Percentiles rank a stretch among this genome's conserved stretches.
Evolutionary conservation across 2,113 vertebrate species (phyloP).

Genomic region (Equus przewalskii): DNA sequence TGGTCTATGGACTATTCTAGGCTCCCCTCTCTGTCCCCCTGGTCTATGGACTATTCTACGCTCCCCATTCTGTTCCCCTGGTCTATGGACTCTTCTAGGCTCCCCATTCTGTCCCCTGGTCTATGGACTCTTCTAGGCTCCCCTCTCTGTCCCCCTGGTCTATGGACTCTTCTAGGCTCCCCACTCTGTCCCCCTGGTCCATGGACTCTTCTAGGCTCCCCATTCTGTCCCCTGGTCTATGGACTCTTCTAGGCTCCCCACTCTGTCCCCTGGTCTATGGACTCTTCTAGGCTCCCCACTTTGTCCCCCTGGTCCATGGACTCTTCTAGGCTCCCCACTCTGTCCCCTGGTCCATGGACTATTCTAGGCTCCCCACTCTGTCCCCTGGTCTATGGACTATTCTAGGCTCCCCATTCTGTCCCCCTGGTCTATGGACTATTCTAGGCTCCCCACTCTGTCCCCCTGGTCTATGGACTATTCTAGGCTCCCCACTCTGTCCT

Average conservation of each 20-base stretch:
- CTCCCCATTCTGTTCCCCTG: not conserved
- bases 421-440: not conserved
- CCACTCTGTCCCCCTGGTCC: not conserved
- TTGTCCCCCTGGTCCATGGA: not conserved
- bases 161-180: not conserved
- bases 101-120: not conserved
- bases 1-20: not conserved
- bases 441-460: not conserved
- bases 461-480: not conserved
- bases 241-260: not conserved
- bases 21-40: not conserved
- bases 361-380: no score
- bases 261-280: not conserved
- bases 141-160: not conserved
- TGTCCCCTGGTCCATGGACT: no score
- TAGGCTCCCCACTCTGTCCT: not conserved
- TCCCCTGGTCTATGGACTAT: no score
- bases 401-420: not conserved
- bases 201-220: not conserved
- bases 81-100: not conserved
- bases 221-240: not conserved
- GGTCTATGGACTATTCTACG: not conserved
- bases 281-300: not conserved
- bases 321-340: no score
- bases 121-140: not conserved